Evolutionary conservation across 2,113 vertebrate species (phyloP), one percentile per base, ranked within the genome.

Genomic region (Elephantulus edwardii): DNA sequence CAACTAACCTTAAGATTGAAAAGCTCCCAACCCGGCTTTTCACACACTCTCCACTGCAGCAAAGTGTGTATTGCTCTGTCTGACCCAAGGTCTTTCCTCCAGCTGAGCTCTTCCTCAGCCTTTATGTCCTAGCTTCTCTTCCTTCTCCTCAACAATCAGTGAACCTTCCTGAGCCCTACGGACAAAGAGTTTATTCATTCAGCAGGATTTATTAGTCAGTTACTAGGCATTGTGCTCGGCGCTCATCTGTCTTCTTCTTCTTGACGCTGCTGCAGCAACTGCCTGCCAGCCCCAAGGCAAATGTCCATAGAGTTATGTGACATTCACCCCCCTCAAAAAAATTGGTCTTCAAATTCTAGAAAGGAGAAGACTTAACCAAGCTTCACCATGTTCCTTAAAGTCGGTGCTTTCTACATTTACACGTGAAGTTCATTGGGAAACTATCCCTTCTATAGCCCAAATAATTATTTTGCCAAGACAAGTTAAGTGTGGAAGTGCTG

Each of bases 311-410:
- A 72, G 22, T 33, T 64, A 40, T 46, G 9, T 87, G 72, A 50
- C 52, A 64, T 50, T 83, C 56, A 42, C 20, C 70, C 48, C 42
- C 42, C 12, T 28, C 42, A 8, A 46, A 46, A 58, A 8, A 30
- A 52, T 46, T 81, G 28, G 13, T 86, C 48, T 66, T 83, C 50
- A 71, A 89, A 90, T 70, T 35, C 70, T 79, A 71, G 54, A 88
- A 74, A 87, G 91, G 40, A 33, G 56, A 79, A 26, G 52, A 83
- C 46, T 75, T 52, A 62, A 60, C 40, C 17, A 11, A n/a, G 40
- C 14, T n/a, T 48, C 74, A 46, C 6, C 19, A 71, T 40, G 28
- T 33, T 79, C 40, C n/a, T 82, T 54, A 48, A 60, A 54, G 28
- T 66, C 24, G 58, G 79, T 88, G 71, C 66, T 54, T 54, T 38